Conservation (phyloP, 2,888 invertebrate species). For the Thereva unica region DNA sequence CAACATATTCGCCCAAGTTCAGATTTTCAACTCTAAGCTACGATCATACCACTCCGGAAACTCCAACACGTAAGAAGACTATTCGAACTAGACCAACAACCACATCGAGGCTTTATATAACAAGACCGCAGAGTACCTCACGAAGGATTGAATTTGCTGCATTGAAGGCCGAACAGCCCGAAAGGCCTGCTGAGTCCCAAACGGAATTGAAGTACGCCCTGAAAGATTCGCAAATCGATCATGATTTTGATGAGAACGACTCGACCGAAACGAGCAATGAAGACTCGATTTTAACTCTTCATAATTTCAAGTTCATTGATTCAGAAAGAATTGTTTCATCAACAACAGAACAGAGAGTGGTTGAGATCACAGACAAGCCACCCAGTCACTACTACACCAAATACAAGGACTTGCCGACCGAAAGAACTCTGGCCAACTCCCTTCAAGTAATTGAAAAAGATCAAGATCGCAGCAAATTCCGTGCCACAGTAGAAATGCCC, state of each 20-base stretch:
- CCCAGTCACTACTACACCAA: slow-evolving; percentile 52
- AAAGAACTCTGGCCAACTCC: slow-evolving; percentile 51
- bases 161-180: slow-evolving; percentile 30
- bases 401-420: slow-evolving; percentile 51
- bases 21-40: slow-evolving; percentile 45
- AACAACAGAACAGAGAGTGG: slow-evolving; percentile 46
- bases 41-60: slow-evolving; percentile 41
- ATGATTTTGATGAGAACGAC: no score
- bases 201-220: background rate
- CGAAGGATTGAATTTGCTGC: slow-evolving; percentile 39
- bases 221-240: no score
- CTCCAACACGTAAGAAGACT: slow-evolving; percentile 11
- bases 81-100: slow-evolving; percentile 7
- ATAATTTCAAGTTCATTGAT: slow-evolving; percentile 21
- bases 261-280: background rate
- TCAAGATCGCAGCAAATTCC: slow-evolving; percentile 37
- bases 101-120: background rate
- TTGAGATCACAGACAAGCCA: slow-evolving; percentile 49
- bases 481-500: slow-evolving; percentile 44
- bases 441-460: slow-evolving; percentile 46
- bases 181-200: slow-evolving; percentile 6
- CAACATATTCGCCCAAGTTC: slow-evolving; percentile 55
- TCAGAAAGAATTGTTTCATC: slow-evolving; percentile 43
- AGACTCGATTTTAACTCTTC: background rate
- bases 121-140: background rate